Evolutionary conservation across 2,113 vertebrate genomes (phyloP), one percentile per base, ranked within the genome.

Genomic region (Vombatus ursinus): DNA sequence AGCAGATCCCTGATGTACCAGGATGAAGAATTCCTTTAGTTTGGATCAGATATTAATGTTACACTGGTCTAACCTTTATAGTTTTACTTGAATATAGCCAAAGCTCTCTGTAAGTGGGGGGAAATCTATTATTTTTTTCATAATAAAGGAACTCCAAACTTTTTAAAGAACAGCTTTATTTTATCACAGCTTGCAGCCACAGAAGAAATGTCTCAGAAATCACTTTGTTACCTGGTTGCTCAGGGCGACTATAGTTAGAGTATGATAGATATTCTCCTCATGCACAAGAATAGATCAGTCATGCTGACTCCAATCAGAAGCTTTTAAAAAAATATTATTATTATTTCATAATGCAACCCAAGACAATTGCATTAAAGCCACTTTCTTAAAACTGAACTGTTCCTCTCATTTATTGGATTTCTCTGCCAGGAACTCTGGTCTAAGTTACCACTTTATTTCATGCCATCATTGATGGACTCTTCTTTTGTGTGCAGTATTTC

Each of bases 111-210:
- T 24, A 94, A 25, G 53, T 94, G 95, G 91, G 54, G 25, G 89
- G 54, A 91, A 89, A 90, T 84, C 12, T 84, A 91, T 25, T 16
- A n/a, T 31, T 11, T 90, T 53, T 84, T 84, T 84, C 68, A 44
- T 84, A 84, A 84, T 44, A 44, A 84, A 84, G 44, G 68, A 44
- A 84, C 68, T 84, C 68, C 68, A 84, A 84, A 84, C 37, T 84
- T 84, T 90, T 95, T 90, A 94, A 91, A 77, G 28, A 9, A 91
- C 48, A 61, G 61, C 37, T 91, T 93, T 92, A 92, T 92, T 92
- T 95, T 92, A 92, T 92, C 94, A 91, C 53, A 96, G n/a, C 77
- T 92, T 97, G 53, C 47, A 96, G 92, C 8, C 9, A 95, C 4
- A 91, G 44, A 68, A 77, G 91, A 91, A 96, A 94, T 37, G 47